Conservation (phyloP, 2,797 vertebrate species). For the Helostoma temminkii region DNA sequence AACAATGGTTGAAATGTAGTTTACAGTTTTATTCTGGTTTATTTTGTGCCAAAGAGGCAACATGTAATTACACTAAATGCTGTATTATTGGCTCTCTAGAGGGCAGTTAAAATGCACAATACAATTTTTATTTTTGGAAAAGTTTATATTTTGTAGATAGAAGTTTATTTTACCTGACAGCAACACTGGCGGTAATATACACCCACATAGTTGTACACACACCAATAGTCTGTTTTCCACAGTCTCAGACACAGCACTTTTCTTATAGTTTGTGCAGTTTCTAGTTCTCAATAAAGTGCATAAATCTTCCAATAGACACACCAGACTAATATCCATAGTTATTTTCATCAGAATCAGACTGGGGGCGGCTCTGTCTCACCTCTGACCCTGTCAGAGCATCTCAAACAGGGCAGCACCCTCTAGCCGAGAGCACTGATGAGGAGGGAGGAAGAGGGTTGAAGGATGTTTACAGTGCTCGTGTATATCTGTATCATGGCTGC, state of each 20-base stretch:
- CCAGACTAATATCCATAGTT: slow-evolving; percentile 1
- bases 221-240: slow-evolving; percentile 7
- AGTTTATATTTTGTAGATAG: slow-evolving; percentile 25
- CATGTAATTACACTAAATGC: not conserved
- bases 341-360: slow-evolving; percentile 30
- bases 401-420: slow-evolving; percentile 51
- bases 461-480: slow-evolving; percentile 53
- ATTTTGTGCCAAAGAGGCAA: not conserved
- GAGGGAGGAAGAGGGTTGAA: slow-evolving; percentile 36
- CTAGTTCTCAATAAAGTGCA: not conserved
- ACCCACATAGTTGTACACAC: slow-evolving; percentile 40
- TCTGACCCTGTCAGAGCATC: slow-evolving; percentile 64
- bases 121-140: slow-evolving; percentile 1
- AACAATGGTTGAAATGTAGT: not conserved
- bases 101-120: not conserved
- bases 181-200: slow-evolving; percentile 37
- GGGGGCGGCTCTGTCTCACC: slow-evolving; percentile 55
- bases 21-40: not conserved
- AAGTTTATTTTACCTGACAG: slow-evolving; percentile 45
- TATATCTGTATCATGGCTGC: slow-evolving; percentile 34
- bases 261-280: slow-evolving; percentile 1
- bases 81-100: not conserved
- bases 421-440: slow-evolving; percentile 49
- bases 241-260: slow-evolving; percentile 1
- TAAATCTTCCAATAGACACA: slow-evolving; percentile 20